phyloP scores from a whole-genome alignment of 2,113 vertebrate genomes.

The Phaethon lepturus region DNA sequence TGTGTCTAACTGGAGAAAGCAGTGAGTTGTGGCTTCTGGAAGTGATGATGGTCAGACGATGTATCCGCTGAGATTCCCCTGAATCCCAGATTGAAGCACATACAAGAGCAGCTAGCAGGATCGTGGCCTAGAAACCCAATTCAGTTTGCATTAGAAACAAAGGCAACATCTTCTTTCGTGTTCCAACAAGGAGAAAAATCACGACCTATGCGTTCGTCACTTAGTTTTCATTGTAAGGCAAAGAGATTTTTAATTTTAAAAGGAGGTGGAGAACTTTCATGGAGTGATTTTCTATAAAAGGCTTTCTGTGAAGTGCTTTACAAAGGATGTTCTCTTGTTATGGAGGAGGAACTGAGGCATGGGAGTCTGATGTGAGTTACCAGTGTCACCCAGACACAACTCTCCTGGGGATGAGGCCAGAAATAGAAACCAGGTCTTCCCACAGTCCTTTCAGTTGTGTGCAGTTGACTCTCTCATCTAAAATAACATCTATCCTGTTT shows the following conservation, averaged over 20 bases:
- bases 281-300: background rate
- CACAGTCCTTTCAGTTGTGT: background rate
- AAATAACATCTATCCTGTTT: background rate
- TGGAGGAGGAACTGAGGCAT: background rate
- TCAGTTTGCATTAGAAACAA: background rate
- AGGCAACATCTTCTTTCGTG: background rate
- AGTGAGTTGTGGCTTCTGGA: background rate
- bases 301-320: background rate
- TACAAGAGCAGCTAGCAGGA: background rate
- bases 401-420: background rate
- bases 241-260: background rate
- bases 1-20: background rate
- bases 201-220: accelerated
- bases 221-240: background rate
- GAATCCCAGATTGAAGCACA: background rate
- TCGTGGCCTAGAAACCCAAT: background rate
- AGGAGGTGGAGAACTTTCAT: background rate
- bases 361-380: background rate
- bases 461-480: background rate
- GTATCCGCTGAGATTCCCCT: background rate
- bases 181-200: background rate
- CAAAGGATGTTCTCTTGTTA: background rate
- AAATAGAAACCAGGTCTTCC: conserved; percentile 40
- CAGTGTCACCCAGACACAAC: background rate
- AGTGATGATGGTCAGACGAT: background rate